phyloP scores from a whole-genome alignment of 2,888 invertebrate genomes.

The Leptopilina drosophilae region DNA sequence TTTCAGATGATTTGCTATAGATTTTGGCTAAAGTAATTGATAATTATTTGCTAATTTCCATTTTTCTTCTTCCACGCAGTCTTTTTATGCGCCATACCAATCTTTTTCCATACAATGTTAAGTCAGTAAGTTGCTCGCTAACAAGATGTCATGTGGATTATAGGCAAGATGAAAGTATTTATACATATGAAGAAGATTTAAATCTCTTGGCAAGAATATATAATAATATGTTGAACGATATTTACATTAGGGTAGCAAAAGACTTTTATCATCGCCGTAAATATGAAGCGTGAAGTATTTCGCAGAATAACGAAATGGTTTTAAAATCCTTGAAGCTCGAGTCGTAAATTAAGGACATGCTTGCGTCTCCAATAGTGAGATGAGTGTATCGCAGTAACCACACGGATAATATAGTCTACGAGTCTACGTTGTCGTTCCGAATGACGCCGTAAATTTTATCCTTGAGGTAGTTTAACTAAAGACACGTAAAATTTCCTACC shows the following conservation, averaged over 20 bases:
- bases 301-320: constrained; percentile 44
- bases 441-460: constrained; percentile 54
- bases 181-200: no score
- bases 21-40: no score
- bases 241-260: constrained; percentile 32
- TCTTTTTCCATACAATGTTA: no score
- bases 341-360: constrained; percentile 52
- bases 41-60: no score
- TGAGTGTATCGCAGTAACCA: constrained; percentile 49
- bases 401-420: constrained; percentile 50
- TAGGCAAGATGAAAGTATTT: no score
- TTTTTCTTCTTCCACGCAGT: no score
- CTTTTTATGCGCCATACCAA: no score
- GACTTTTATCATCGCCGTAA: constrained; percentile 40
- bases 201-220: no score
- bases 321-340: constrained; percentile 48
- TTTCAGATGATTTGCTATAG: no score
- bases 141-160: no score
- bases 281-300: constrained; percentile 45
- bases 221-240: not conserved
- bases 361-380: constrained; percentile 49
- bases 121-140: no score
- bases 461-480: constrained; percentile 42
- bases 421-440: constrained; percentile 50
- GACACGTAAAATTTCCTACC: not conserved